These are phyloP conservation scores for Ibidorhyncha struthersii DNA, from an alignment of 2,113 vertebrate species.

Conservation along the genomic window DNA sequence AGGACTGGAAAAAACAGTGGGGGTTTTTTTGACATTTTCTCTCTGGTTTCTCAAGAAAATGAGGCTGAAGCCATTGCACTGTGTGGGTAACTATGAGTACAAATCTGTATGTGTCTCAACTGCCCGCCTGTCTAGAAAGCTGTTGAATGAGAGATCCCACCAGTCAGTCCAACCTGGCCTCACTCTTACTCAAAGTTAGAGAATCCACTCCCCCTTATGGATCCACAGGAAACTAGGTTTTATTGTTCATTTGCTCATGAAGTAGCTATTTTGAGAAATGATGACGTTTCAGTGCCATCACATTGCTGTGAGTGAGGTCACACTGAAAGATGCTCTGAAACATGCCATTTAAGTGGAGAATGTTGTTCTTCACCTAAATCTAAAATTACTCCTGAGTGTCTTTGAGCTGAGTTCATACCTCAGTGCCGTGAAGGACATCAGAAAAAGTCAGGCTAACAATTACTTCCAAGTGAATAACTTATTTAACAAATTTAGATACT, in stretches of 20 bases:
- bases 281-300: neutral
- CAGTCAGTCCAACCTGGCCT: neutral
- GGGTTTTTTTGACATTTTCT: neutral
- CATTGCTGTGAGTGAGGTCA: neutral
- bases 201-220: neutral
- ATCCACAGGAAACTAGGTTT: neutral
- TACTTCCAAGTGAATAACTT: conserved; percentile 36
- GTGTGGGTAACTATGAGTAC: neutral
- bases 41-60: neutral
- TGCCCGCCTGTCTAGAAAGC: neutral
- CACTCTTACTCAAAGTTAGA: neutral
- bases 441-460: neutral
- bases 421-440: neutral
- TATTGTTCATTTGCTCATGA: neutral
- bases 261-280: neutral
- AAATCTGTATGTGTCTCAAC: neutral
- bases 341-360: neutral
- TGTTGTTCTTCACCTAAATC: neutral
- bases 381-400: neutral
- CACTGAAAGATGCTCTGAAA: neutral
- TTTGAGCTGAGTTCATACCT: neutral
- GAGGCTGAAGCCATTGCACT: neutral
- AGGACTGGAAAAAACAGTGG: neutral
- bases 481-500: conserved; percentile 5
- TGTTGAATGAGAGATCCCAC: neutral